Conservation (phyloP, 2,888 invertebrate genomes). For the Parnassius smintheus region DNA sequence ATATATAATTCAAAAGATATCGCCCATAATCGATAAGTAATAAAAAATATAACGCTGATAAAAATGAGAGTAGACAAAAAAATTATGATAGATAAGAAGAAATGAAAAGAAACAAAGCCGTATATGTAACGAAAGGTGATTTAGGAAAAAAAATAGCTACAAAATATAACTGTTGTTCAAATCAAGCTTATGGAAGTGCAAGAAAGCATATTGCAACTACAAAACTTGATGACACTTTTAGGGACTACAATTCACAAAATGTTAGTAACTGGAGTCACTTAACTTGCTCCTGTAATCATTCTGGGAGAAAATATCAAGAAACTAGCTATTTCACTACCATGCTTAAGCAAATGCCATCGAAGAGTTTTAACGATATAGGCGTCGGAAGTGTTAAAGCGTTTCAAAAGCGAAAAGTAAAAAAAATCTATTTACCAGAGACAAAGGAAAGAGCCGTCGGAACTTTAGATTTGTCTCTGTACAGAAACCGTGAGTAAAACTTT, state of each 20-base stretch:
- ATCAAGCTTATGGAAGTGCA: conserved; percentile 28
- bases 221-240: conserved; percentile 3
- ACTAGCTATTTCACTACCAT: conserved; percentile 14
- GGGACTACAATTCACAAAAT: conserved; percentile 12
- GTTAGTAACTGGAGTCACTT: conserved; percentile 29
- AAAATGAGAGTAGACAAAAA: conserved; percentile 34
- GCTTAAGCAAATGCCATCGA: conserved; percentile 23
- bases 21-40: not conserved
- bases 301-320: conserved; percentile 6
- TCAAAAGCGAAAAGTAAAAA: conserved; percentile 48
- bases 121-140: conserved; percentile 46
- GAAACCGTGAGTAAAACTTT: conserved; percentile 43
- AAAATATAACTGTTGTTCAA: conserved; percentile 33
- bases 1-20: too few relatives aligned
- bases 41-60: conserved; percentile 4
- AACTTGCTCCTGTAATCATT: conserved; percentile 26
- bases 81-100: conserved; percentile 52
- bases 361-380: conserved; percentile 50
- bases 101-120: conserved; percentile 45
- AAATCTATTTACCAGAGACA: conserved; percentile 57
- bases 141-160: conserved; percentile 31
- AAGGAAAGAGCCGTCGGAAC: conserved; percentile 56
- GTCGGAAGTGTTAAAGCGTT: conserved; percentile 53
- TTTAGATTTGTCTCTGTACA: conserved; percentile 40
- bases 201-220: conserved; percentile 22